Evolutionary conservation across 2,888 invertebrate genomes (phyloP).

Genomic region (Acanthosepion pharaonis): DNA sequence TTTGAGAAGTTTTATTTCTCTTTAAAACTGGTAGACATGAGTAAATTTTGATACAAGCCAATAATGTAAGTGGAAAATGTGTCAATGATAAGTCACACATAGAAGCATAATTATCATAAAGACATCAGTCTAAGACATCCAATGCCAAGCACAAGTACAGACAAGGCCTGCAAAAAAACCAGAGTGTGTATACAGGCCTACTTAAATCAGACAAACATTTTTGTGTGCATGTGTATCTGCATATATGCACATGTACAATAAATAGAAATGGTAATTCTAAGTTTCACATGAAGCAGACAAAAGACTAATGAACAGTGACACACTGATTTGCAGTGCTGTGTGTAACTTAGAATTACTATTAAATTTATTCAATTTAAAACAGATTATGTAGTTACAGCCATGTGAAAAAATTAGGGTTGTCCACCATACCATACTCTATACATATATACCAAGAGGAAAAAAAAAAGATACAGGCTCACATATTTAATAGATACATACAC

Average conservation of each 20-base stretch:
- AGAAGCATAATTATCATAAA: not conserved
- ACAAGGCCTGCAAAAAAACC: not conserved
- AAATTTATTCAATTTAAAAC: too few relatives aligned
- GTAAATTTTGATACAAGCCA: not conserved
- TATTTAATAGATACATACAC: not conserved
- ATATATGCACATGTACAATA: constrained; percentile 33
- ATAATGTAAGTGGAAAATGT: constrained; percentile 23
- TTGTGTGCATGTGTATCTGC: not conserved
- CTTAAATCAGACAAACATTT: not conserved
- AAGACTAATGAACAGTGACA: too few relatives aligned
- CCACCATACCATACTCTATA: not conserved
- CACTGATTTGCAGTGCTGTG: too few relatives aligned
- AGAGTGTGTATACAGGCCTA: not conserved
- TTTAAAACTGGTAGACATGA: not conserved
- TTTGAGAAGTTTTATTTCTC: not conserved
- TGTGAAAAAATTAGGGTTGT: not conserved
- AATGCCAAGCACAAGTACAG: not conserved
- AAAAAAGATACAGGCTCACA: not conserved
- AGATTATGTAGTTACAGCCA: not conserved
- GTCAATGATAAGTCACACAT: not conserved
- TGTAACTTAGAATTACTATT: too few relatives aligned
- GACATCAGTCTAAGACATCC: constrained; percentile 33
- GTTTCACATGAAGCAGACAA: too few relatives aligned
- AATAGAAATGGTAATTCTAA: too few relatives aligned
- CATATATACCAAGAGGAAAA: not conserved